phyloP scores from a whole-genome alignment of 2,888 invertebrate genomes.

The Cheilosia vernalis region DNA sequence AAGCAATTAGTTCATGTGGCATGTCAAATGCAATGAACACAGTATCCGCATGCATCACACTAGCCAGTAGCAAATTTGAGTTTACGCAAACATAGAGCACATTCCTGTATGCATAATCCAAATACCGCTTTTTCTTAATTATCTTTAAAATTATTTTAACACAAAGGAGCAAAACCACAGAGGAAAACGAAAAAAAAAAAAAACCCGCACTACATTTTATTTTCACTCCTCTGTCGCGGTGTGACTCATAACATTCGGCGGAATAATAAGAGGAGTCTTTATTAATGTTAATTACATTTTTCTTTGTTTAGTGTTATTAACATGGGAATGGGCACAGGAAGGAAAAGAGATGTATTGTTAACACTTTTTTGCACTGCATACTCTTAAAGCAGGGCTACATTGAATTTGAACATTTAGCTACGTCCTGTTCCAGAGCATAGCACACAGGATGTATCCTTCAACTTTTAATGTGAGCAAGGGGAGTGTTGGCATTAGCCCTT shows the following conservation, averaged over 20 bases:
- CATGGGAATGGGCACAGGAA: conserved; percentile 46
- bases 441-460: conserved; percentile 20
- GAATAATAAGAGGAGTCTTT: conserved; percentile 24
- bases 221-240: conserved; percentile 10
- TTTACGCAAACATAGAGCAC: neutral
- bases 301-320: conserved; percentile 42
- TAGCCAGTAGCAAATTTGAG: neutral
- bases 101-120: neutral
- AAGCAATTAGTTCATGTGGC: conserved; percentile 17
- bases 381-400: conserved; percentile 14
- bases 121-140: conserved; percentile 1
- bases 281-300: conserved; percentile 60
- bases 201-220: neutral
- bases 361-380: conserved; percentile 1
- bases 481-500: conserved; percentile 24
- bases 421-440: neutral
- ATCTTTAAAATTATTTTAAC: neutral
- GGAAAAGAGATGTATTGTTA: conserved; percentile 43
- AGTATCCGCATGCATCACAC: conserved; percentile 1
- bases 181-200: neutral
- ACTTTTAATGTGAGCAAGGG: conserved; percentile 14
- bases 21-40: conserved; percentile 8
- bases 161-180: neutral
- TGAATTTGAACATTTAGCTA: conserved; percentile 16
- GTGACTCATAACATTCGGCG: neutral